These are phyloP conservation scores for Erebia aethiops DNA, from an alignment of 2,888 invertebrate species.

Conservation along the genomic window DNA sequence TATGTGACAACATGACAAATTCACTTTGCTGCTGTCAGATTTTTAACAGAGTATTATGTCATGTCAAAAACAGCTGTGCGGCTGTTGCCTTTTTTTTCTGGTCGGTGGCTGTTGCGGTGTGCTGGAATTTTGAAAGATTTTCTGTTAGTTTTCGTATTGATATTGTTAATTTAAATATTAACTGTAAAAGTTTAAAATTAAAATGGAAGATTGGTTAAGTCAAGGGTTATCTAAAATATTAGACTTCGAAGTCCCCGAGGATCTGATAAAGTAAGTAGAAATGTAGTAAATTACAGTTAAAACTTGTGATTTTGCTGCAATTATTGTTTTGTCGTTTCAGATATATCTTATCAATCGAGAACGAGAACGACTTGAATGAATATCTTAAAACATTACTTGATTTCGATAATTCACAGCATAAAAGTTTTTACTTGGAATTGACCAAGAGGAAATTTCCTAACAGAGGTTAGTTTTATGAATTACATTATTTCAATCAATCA, in stretches of 20 bases:
- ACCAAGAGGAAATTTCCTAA: constrained; percentile 77
- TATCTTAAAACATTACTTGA: constrained; percentile 90
- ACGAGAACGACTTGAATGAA: constrained; percentile 88
- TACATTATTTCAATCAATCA: too few relatives aligned
- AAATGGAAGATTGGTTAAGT: constrained; percentile 86
- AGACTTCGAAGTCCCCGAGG: constrained; percentile 86
- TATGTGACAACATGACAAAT: too few relatives aligned
- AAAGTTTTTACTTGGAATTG: constrained; percentile 85
- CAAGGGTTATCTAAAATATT: constrained; percentile 85
- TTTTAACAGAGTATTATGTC: too few relatives aligned
- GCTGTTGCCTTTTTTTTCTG: too few relatives aligned
- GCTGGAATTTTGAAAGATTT: too few relatives aligned
- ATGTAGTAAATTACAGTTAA: not conserved
- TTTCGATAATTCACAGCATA: constrained; percentile 84
- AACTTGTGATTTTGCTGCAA: not conserved
- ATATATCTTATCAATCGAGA: constrained; percentile 88
- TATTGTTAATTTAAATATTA: too few relatives aligned
- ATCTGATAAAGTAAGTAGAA: constrained; percentile 85
- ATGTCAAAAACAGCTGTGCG: too few relatives aligned
- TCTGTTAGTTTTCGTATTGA: too few relatives aligned
- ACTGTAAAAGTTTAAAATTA: constrained; percentile 22
- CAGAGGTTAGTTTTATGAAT: constrained; percentile 50
- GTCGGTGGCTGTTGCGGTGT: too few relatives aligned
- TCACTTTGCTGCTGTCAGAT: too few relatives aligned
- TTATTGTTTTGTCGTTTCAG: constrained; percentile 67